phyloP scores from a whole-genome alignment of 2,113 vertebrate genomes.

The Urocynchramus pylzowi region DNA sequence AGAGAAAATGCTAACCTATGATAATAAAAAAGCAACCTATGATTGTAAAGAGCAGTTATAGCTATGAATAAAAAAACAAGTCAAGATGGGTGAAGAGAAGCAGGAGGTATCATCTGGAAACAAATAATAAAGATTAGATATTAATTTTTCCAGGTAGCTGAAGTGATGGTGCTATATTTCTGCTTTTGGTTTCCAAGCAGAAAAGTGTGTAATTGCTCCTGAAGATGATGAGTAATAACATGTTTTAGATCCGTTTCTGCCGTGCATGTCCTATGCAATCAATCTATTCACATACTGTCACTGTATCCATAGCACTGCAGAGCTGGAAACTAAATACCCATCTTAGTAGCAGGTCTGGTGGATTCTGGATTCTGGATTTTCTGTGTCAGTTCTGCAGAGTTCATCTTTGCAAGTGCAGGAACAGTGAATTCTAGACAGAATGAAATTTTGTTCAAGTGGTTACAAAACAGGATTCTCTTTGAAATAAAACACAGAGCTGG shows the following conservation, averaged over 20 bases:
- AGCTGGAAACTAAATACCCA: background rate
- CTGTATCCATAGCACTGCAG: background rate
- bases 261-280: background rate
- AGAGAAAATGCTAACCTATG: background rate
- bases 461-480: background rate
- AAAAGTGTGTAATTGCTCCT: background rate
- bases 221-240: rapidly evolving
- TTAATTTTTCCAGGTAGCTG: background rate
- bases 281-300: background rate
- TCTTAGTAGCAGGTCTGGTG: background rate
- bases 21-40: background rate
- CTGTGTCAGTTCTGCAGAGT: background rate
- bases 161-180: background rate
- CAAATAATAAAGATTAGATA: background rate
- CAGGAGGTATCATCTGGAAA: background rate
- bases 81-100: background rate
- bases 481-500: background rate
- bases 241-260: background rate
- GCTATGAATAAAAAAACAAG: background rate
- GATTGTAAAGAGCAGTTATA: background rate
- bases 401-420: background rate
- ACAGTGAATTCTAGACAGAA: background rate
- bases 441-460: background rate
- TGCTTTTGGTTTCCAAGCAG: background rate
- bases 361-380: background rate